phyloP scores from a whole-genome alignment of 2,797 vertebrate species.

The Harpagifer antarcticus region DNA sequence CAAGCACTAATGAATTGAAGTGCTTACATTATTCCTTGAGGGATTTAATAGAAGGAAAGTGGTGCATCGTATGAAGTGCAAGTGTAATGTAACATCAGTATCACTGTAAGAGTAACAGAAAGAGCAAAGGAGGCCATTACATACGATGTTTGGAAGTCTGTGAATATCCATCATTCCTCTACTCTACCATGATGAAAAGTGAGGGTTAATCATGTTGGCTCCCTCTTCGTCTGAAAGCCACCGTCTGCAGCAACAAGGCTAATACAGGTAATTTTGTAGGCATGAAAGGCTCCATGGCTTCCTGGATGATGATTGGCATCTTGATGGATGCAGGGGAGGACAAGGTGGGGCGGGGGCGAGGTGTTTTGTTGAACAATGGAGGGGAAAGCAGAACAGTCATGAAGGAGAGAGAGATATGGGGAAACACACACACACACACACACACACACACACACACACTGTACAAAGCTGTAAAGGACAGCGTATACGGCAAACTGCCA shows the following conservation, averaged over 20 bases:
- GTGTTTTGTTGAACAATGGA: slow-evolving; percentile 9
- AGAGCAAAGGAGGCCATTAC: slow-evolving; percentile 9
- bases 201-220: slow-evolving; percentile 50
- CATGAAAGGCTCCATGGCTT: slow-evolving; percentile 69
- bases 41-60: slow-evolving; percentile 1
- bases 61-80: slow-evolving; percentile 14
- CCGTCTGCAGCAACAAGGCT: slow-evolving; percentile 45
- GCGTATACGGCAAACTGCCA: slow-evolving; percentile 25
- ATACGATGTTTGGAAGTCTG: slow-evolving; percentile 22
- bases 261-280: slow-evolving; percentile 73
- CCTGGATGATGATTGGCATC: slow-evolving; percentile 76
- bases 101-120: background rate
- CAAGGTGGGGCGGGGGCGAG: background rate
- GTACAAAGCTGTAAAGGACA: slow-evolving; percentile 25
- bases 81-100: slow-evolving; percentile 15
- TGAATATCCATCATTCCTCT: slow-evolving; percentile 28
- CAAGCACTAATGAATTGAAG: slow-evolving; percentile 6
- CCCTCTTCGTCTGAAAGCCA: slow-evolving; percentile 37
- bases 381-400: slow-evolving; percentile 44
- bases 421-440: background rate
- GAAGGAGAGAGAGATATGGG: slow-evolving; percentile 19
- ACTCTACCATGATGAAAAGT: slow-evolving; percentile 37
- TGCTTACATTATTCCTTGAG: slow-evolving; percentile 18
- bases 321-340: slow-evolving; percentile 68
- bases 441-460: background rate